These are phyloP conservation scores for Pipistrellus pygmaeus DNA, from an alignment of 2,797 vertebrate species.

Conservation along the genomic window DNA sequence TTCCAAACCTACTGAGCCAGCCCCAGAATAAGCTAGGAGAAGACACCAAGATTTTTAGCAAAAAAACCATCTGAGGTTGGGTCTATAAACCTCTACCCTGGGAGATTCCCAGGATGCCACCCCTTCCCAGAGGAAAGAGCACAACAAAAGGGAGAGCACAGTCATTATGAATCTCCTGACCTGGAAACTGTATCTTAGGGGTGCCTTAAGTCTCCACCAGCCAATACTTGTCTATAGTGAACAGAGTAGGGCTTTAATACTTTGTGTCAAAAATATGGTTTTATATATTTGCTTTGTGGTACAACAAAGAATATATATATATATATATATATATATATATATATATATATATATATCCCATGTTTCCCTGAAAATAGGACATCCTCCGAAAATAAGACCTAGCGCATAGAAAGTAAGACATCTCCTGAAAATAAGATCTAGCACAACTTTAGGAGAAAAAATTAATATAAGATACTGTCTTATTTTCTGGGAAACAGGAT, in stretches of 20 bases:
- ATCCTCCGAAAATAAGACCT: too few relatives aligned
- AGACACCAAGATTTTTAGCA: neutral
- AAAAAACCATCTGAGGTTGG: neutral
- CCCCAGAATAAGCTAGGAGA: neutral
- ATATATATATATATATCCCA: too few relatives aligned
- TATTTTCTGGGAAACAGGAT: too few relatives aligned
- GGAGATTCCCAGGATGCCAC: neutral
- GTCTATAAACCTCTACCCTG: neutral
- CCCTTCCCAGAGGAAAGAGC: neutral
- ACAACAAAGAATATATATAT: constrained; percentile 34
- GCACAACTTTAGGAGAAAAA: too few relatives aligned
- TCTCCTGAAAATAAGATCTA: too few relatives aligned
- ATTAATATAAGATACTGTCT: too few relatives aligned
- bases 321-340: neutral
- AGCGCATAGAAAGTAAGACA: too few relatives aligned
- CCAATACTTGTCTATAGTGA: neutral
- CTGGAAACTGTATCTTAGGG: neutral
- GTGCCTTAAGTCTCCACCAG: neutral
- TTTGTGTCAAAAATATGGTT: constrained; percentile 1
- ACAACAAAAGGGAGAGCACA: neutral
- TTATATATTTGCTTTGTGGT: constrained; percentile 14
- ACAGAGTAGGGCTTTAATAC: neutral
- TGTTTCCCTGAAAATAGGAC: too few relatives aligned
- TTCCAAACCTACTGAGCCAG: constrained; percentile 1
- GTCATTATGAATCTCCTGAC: neutral